Evolutionary conservation across 2,888 invertebrate genomes (phyloP), one percentile per base, ranked within the genome.

Genomic region (Agrochola circellaris): DNA sequence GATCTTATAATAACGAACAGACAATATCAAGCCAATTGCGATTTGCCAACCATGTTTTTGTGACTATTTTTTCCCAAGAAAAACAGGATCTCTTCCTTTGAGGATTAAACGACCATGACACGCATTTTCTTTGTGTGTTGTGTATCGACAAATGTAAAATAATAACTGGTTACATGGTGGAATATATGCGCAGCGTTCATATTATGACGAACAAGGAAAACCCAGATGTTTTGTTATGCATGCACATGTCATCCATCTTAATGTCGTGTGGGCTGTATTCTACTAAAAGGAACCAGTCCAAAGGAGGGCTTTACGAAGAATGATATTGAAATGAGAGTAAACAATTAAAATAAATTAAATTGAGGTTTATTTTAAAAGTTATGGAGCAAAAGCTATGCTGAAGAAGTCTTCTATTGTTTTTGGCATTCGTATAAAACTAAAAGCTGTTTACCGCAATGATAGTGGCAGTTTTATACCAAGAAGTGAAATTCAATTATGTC

Each of bases 151-250:
- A 58, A 85, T 30, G 48, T 67, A 56, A 42, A 77, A 62, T 67
- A 79, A 75, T 68, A 77, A 84, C 79, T 73, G 75, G 78, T 78
- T 83, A 51, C 67, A 69, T 64, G 58, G 56, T 77, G 65, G 77
- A 58, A 71, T 66, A 77, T 75, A 85, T 89, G 81, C 85, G 78
- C 77, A 81, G 64, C 48, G 51, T 80, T 75, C 56, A 64, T 38
- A 60, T 4, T 62, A 69, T 89, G 84, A 88, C 89, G 78, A 77
- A 89, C 75, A 75, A 83, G 89, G 86, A 89, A 89, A 88, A 89
- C 84, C 86, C 83, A 80, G 64, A 72, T 66, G 61, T 56, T 79
- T 86, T 65, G 67, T 82, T 88, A 79, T 84, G 88, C 77, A 76
- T 82, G 66, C 45, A 66, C 62, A 61, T 73, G 68, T 54, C 68